Conservation (phyloP, 2,888 invertebrate species). For the Hypsopygia costalis region DNA sequence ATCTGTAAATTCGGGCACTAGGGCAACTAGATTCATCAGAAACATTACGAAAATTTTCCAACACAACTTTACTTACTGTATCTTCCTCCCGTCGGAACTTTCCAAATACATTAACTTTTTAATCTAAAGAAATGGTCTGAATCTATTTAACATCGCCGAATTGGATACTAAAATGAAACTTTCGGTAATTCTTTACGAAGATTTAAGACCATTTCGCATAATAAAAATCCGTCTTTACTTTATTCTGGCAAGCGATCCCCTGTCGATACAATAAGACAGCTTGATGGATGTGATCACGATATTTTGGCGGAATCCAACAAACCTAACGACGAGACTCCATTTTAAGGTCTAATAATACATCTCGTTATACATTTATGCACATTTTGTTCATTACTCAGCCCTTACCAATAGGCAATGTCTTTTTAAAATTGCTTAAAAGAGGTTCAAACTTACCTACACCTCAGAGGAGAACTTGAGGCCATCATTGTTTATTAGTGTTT, state of each 20-base stretch:
- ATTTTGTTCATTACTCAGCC: no score
- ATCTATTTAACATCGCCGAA: not conserved
- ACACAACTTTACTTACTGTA: not conserved
- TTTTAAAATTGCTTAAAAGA: no score
- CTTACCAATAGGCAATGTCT: no score
- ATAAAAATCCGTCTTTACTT: slow-evolving; percentile 44
- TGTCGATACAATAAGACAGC: slow-evolving; percentile 62
- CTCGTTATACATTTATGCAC: not conserved
- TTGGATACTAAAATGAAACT: slow-evolving; percentile 22
- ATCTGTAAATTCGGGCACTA: not conserved
- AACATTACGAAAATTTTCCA: not conserved
- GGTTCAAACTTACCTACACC: no score
- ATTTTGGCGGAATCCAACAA: slow-evolving; percentile 50
- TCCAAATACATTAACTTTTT: not conserved
- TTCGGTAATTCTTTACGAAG: slow-evolving; percentile 40
- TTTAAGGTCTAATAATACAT: not conserved
- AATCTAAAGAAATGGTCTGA: slow-evolving; percentile 1
- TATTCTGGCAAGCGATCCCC: slow-evolving; percentile 44
- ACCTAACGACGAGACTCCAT: slow-evolving; percentile 41
- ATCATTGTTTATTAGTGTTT: no score
- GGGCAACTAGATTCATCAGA: not conserved
- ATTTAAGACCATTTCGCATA: slow-evolving; percentile 50
- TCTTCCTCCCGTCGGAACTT: not conserved
- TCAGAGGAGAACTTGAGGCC: no score
- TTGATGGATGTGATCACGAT: slow-evolving; percentile 66